Conservation (phyloP, 1,140 invertebrate species). For the Halesus radiatus region DNA sequence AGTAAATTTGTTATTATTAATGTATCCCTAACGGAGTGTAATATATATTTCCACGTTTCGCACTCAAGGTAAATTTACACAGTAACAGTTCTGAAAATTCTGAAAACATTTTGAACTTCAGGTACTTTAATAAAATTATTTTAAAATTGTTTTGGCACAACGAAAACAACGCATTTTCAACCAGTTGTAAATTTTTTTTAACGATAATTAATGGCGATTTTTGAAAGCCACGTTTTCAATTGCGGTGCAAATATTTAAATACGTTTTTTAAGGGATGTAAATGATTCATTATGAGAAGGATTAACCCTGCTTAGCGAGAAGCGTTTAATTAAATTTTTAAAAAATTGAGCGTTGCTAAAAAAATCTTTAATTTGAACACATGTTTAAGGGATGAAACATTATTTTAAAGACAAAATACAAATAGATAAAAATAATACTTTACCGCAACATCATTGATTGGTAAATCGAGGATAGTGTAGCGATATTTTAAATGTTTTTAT, state of each 20-base stretch:
- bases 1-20: not conserved
- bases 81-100: not conserved
- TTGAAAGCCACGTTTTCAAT: not conserved
- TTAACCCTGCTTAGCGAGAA: too few relatives aligned
- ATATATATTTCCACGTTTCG: not conserved
- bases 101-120: not conserved
- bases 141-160: not conserved
- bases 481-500: too few relatives aligned
- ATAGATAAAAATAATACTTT: too few relatives aligned
- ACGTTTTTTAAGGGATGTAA: too few relatives aligned
- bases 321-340: too few relatives aligned
- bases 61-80: not conserved
- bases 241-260: not conserved
- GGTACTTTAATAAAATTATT: conserved; percentile 8
- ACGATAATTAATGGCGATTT: not conserved
- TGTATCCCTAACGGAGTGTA: conserved; percentile 12
- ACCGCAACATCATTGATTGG: too few relatives aligned
- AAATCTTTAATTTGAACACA: too few relatives aligned
- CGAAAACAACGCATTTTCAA: not conserved
- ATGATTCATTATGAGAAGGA: too few relatives aligned
- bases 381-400: too few relatives aligned
- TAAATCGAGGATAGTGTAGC: too few relatives aligned
- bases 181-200: not conserved
- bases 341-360: too few relatives aligned
- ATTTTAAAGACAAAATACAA: too few relatives aligned